phyloP scores from a whole-genome alignment of 2,797 vertebrate genomes.

The Amphiprion clarkii region DNA sequence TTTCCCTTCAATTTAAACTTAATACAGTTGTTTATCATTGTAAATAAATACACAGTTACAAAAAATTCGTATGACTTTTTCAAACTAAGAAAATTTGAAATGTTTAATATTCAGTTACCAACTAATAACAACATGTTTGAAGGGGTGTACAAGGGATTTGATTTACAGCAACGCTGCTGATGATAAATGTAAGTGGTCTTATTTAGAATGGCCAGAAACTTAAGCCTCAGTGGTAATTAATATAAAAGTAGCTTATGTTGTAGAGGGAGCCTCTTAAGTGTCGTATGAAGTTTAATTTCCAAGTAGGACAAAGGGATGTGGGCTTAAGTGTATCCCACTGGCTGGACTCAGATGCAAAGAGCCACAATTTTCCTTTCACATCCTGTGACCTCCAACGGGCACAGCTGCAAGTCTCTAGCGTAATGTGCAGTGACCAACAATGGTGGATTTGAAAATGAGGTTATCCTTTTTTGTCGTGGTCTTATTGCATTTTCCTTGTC shows the following conservation, averaged over 20 bases:
- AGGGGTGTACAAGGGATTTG: constrained; percentile 32
- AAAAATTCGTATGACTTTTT: too few species aligned
- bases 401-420: constrained; percentile 36
- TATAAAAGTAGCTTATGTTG: constrained; percentile 69
- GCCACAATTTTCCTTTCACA: constrained; percentile 58
- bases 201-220: constrained; percentile 74
- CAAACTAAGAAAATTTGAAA: too few species aligned
- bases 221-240: constrained; percentile 79
- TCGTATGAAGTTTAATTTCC: constrained; percentile 71
- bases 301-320: constrained; percentile 80
- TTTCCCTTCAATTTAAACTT: too few species aligned
- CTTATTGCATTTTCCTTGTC: constrained; percentile 49
- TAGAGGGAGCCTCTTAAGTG: constrained; percentile 76
- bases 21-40: too few species aligned
- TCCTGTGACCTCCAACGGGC: constrained; percentile 43
- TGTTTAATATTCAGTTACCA: too few species aligned
- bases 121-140: constrained; percentile 17
- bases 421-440: constrained; percentile 34
- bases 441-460: constrained; percentile 35
- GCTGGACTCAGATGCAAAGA: constrained; percentile 64
- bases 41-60: too few species aligned
- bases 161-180: constrained; percentile 45
- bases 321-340: constrained; percentile 65
- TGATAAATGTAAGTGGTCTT: constrained; percentile 72
- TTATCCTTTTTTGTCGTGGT: constrained; percentile 35